Conservation (phyloP, 2,888 invertebrate species). For the Alloscopus bannaensis region DNA sequence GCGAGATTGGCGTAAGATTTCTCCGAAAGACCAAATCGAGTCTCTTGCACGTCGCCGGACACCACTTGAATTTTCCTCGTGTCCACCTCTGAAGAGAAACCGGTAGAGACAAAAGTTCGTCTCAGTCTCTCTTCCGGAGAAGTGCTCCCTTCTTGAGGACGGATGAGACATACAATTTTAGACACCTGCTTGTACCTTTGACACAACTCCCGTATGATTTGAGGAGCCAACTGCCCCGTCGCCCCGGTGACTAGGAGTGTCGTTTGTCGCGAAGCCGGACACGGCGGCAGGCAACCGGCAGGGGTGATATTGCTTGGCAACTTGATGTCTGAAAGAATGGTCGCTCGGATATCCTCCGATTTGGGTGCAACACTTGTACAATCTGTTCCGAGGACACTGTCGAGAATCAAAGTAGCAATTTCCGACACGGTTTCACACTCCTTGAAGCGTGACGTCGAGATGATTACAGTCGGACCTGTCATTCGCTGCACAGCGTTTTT, state of each 20-base stretch:
- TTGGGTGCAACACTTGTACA: slow-evolving; percentile 32
- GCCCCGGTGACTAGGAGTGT: slow-evolving; percentile 45
- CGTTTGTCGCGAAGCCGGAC: too few relatives aligned
- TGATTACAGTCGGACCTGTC: slow-evolving; percentile 44
- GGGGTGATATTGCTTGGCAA: neutral
- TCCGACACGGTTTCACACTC: neutral
- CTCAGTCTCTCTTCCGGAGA: neutral
- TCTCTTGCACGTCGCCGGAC: neutral
- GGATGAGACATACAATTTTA: slow-evolving; percentile 35
- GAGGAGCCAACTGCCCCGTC: slow-evolving; percentile 45
- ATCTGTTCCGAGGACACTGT: slow-evolving; percentile 17
- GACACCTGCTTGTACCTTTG: slow-evolving; percentile 3
- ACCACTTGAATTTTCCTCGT: neutral
- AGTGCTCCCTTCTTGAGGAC: neutral
- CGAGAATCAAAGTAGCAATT: neutral
- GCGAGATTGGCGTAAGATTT: neutral
- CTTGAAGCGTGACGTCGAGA: slow-evolving; percentile 27
- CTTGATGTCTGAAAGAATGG: neutral
- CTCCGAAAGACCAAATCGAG: neutral
- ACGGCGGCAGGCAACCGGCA: too few relatives aligned
- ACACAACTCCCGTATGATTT: slow-evolving; percentile 32
- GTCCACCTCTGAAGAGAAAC: neutral
- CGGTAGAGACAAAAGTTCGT: neutral
- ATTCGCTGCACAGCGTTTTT: slow-evolving; percentile 53
- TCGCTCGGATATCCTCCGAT: slow-evolving; percentile 37